Percentiles rank a stretch among this genome's conserved stretches.
phyloP scores from a whole-genome alignment of 2,113 vertebrate species.

The Phrynosoma platyrhinos region DNA sequence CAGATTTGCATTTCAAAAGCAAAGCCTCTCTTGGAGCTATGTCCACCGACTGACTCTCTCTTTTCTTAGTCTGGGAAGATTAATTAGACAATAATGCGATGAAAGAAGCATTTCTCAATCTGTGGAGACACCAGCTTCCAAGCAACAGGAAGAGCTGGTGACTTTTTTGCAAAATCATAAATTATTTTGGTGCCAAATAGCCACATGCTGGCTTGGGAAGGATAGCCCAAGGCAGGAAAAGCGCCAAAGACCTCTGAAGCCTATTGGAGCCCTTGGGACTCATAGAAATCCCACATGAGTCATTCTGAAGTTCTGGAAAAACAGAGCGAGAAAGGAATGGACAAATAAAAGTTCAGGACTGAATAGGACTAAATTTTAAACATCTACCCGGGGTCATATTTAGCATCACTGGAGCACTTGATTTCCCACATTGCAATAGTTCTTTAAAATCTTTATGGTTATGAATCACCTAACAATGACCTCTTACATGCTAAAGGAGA shows the following conservation, averaged over 20 bases:
- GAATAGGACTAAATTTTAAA: no score
- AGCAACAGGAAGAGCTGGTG: constrained; percentile 11
- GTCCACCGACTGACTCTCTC: background rate
- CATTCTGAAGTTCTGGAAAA: background rate
- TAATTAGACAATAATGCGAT: constrained; percentile 28
- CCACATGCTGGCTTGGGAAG: background rate
- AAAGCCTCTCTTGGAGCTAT: constrained; percentile 9
- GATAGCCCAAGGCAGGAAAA: background rate
- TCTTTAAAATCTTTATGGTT: background rate
- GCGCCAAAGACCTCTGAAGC: background rate
- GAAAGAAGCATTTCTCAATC: constrained; percentile 17
- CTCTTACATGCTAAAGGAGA: no score
- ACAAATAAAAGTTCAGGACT: background rate
- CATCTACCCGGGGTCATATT: no score
- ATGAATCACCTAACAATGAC: background rate
- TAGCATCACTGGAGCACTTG: no score
- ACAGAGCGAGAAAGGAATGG: background rate
- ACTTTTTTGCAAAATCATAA: constrained; percentile 6
- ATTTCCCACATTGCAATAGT: background rate
- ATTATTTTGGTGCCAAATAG: background rate
- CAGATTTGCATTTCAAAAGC: constrained; percentile 8
- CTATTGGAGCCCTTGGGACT: background rate
- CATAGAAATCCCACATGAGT: background rate
- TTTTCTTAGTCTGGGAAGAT: constrained; percentile 24
- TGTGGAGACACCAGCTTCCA: background rate